Base-by-base conservation (phyloP, 2,888 invertebrate genomes). In the Diloba caeruleocephala region DNA sequence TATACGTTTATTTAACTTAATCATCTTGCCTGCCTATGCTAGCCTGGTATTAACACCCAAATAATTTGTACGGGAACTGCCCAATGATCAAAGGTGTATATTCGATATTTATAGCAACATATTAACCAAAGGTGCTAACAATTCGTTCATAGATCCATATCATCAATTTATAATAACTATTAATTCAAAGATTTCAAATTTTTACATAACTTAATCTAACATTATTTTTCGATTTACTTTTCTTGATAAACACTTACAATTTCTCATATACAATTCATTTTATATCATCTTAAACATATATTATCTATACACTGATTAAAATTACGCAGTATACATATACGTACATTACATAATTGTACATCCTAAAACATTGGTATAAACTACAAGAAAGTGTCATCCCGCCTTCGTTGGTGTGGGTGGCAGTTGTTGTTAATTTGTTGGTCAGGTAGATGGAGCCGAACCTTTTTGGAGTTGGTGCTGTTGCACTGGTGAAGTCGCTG, bases 311-410 rank as follows among this genome's bases (percentile, higher is more conserved):
- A 63, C 29, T 29, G 44, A 71, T 60, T 64, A 72, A 52, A 60
- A 60, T 60, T 72, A 70, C 39, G 38, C 56, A 71, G 69, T 70
- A 70, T 72, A 62, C 61, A 60, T 62, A 31, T 46, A 64, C 61
- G 61, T 66, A 60, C 46, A 60, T 70, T 21, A 21, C 7, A 4
- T 21, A 68, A 67, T 60, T 71, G 48, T 23, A 46, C 23, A 32
- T 5, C 3, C 1, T 12, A 10, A 36, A n/a, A 50, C 41, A 46
- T 48, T 54, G 29, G n/a, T 44, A 33, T 26, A 28, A 33, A 61
- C 63, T 89, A 92, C 82, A 92, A 77, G 62, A 89, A 92, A 0
- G 92, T 92, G 34, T 92, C 92, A 29, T 89, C 89, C 21, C 90
- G 72, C 45, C 85, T 76, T 23, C 86, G 68, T 25, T 76, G 82